phyloP scores from a whole-genome alignment of 2,888 invertebrate genomes.

The Cremastinae sp. region DNA sequence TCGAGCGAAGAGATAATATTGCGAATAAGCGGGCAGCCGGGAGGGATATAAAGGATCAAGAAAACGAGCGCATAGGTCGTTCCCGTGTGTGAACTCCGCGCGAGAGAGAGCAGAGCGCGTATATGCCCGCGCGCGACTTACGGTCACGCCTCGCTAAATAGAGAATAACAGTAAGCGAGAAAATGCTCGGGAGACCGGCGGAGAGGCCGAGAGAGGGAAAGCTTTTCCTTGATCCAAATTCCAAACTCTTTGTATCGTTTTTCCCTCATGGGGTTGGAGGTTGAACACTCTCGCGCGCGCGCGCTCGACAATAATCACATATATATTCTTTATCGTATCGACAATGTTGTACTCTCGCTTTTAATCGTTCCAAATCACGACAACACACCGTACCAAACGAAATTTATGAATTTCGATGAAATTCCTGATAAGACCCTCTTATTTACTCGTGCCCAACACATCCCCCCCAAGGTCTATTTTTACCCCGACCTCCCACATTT shows the following conservation, averaged over 20 bases:
- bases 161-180: slow-evolving; percentile 39
- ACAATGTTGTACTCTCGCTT: slow-evolving; percentile 21
- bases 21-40: slow-evolving; percentile 28
- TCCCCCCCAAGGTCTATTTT: no score
- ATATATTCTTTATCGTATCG: slow-evolving; percentile 46
- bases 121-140: slow-evolving; percentile 46
- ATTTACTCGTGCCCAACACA: no score
- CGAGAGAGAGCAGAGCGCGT: no score
- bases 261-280: slow-evolving; percentile 70
- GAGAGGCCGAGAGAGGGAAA: slow-evolving; percentile 61
- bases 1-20: slow-evolving; percentile 45
- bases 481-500: no score
- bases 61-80: slow-evolving; percentile 62
- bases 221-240: slow-evolving; percentile 78
- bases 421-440: no score
- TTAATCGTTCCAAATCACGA: no score
- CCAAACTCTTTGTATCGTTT: slow-evolving; percentile 66
- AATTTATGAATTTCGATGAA: no score
- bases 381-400: no score
- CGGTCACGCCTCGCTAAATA: slow-evolving; percentile 66
- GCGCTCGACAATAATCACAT: slow-evolving; percentile 36
- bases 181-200: not conserved
- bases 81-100: slow-evolving; percentile 64
- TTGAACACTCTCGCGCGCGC: slow-evolving; percentile 63
- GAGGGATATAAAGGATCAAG: slow-evolving; percentile 53